A percentile compares a stretch with the other conserved stretches of the same genome.
phyloP scores from a whole-genome alignment of 2,113 vertebrate species.

The Canis aureus region DNA sequence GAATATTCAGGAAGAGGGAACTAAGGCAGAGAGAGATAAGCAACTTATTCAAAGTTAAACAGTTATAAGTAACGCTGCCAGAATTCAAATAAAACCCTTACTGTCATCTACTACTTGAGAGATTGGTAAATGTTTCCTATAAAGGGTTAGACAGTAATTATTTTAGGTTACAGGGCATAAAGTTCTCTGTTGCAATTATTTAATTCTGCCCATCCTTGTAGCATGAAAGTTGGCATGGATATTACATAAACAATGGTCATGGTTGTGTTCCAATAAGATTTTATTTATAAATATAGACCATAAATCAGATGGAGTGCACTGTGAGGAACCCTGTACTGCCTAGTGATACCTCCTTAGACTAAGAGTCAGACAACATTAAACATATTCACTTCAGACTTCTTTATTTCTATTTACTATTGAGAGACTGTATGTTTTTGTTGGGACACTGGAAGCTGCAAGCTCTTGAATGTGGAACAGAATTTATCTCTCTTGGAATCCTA shows the following conservation, averaged over 20 bases:
- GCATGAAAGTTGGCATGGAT: neutral
- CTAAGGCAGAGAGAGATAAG: neutral
- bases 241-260: neutral
- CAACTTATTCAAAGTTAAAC: neutral
- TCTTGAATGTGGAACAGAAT: neutral
- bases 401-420: neutral
- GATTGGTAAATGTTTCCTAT: neutral
- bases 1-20: neutral
- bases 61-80: neutral
- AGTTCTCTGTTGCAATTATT: neutral
- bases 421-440: neutral
- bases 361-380: neutral
- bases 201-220: neutral
- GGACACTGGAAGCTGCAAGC: neutral
- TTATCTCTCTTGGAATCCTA: neutral
- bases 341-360: neutral
- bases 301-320: neutral
- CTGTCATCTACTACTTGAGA: neutral
- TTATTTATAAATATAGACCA: neutral
- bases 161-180: neutral
- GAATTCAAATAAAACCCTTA: neutral
- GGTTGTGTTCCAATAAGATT: neutral
- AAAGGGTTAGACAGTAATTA: neutral
- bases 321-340: neutral
- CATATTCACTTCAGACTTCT: neutral